Conservation (phyloP, 2,113 vertebrate species). For the Amblyopsis rosae region DNA sequence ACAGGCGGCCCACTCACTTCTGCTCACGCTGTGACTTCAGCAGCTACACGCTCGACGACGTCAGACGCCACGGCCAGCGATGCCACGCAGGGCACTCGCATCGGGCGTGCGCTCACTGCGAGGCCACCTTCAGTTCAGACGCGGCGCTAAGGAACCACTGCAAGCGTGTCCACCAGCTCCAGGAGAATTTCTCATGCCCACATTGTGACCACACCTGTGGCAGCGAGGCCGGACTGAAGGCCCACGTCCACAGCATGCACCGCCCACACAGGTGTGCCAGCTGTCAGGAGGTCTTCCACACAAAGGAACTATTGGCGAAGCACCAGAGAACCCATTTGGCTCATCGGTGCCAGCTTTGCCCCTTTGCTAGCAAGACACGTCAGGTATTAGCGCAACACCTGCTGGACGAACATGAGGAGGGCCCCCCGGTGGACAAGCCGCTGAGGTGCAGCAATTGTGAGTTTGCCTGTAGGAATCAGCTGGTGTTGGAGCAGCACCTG, state of each 20-base stretch:
- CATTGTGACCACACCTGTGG: slow-evolving; percentile 79
- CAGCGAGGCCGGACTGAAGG: slow-evolving; percentile 77
- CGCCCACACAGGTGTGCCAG: slow-evolving; percentile 74
- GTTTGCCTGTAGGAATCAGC: slow-evolving; percentile 85
- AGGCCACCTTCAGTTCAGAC: slow-evolving; percentile 87
- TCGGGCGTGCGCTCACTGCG: slow-evolving; percentile 81
- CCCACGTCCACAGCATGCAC: slow-evolving; percentile 83
- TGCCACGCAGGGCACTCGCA: slow-evolving; percentile 84
- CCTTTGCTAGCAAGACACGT: slow-evolving; percentile 83
- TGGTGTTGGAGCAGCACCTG: slow-evolving; percentile 91
- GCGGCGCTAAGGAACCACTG: slow-evolving; percentile 88
- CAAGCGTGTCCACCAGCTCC: slow-evolving; percentile 80
- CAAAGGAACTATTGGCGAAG: slow-evolving; percentile 75
- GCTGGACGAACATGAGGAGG: slow-evolving; percentile 81
- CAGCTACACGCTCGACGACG: slow-evolving; percentile 86
- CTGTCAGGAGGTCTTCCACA: slow-evolving; percentile 79
- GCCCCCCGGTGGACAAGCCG: slow-evolving; percentile 63
- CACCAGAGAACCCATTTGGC: slow-evolving; percentile 80
- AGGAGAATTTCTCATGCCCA: slow-evolving; percentile 68
- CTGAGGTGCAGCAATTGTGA: slow-evolving; percentile 85
- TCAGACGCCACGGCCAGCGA: slow-evolving; percentile 85
- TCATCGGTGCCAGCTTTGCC: slow-evolving; percentile 85
- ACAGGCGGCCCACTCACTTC: slow-evolving; percentile 87
- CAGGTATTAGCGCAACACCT: slow-evolving; percentile 86
- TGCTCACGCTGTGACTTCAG: slow-evolving; percentile 89